Evolutionary conservation across 1,140 invertebrate species (phyloP).

Genomic region (Maconellicoccus hirsutus): DNA sequence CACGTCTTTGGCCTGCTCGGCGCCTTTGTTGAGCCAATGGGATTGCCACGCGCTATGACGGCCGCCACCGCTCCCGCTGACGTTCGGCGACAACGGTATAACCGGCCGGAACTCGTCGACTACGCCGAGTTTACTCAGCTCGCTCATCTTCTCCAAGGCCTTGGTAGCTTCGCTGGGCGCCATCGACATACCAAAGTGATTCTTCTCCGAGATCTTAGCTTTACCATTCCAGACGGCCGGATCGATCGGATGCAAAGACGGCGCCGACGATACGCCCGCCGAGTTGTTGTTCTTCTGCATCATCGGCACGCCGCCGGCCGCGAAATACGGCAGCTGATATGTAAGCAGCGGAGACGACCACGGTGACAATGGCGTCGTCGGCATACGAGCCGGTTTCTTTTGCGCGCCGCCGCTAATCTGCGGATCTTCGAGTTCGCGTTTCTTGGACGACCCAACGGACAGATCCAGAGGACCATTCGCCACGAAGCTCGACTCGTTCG

Average conservation of each 20-base stretch:
- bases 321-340: constrained; percentile 39
- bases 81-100: constrained; percentile 34
- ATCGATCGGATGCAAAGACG: constrained; percentile 26
- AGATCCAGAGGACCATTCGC: constrained; percentile 58
- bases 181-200: constrained; percentile 33
- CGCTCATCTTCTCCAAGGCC: constrained; percentile 83
- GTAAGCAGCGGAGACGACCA: constrained; percentile 30
- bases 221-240: constrained; percentile 63
- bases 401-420: constrained; percentile 34
- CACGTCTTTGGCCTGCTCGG: constrained; percentile 84
- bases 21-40: constrained; percentile 87
- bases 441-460: constrained; percentile 58
- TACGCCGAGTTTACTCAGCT: constrained; percentile 68
- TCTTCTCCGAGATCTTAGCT: constrained; percentile 45
- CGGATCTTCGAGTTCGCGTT: constrained; percentile 51
- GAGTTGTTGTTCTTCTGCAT: constrained; percentile 60
- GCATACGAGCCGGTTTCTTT: constrained; percentile 53
- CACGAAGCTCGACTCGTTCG: constrained; percentile 39
- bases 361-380: constrained; percentile 48
- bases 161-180: constrained; percentile 59
- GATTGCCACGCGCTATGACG: constrained; percentile 84
- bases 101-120: constrained; percentile 54
- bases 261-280: constrained; percentile 39
- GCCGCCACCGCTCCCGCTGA: constrained; percentile 37
- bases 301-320: constrained; percentile 52